Conservation (phyloP, 2,113 vertebrate species). For the Bubo scandiacus region DNA sequence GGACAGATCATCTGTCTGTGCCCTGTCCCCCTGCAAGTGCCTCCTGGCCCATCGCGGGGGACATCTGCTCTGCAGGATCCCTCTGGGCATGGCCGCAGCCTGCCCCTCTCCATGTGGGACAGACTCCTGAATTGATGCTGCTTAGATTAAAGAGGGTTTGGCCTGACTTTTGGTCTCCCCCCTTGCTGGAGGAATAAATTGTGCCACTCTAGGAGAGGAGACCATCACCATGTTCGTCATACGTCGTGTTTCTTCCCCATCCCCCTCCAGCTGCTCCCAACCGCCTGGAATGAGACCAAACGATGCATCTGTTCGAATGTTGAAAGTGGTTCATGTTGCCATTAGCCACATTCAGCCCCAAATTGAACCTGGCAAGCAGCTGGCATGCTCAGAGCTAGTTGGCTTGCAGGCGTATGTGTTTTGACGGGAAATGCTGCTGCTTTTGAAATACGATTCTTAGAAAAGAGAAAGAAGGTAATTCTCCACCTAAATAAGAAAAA, state of each 20-base stretch:
- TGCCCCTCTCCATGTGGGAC: background rate
- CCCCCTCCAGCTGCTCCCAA: background rate
- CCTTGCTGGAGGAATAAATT: background rate
- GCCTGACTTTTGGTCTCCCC: background rate
- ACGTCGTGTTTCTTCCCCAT: background rate
- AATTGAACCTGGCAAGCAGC: conserved; percentile 48
- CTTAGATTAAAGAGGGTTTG: background rate
- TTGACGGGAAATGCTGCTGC: background rate
- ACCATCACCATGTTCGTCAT: background rate
- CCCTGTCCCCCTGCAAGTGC: background rate
- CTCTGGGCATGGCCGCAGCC: background rate
- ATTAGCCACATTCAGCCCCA: background rate
- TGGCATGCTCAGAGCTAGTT: background rate
- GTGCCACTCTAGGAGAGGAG: background rate
- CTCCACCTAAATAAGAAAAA: background rate
- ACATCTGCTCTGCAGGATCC: background rate
- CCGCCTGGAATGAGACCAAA: background rate
- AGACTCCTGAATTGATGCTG: background rate
- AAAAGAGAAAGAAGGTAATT: background rate
- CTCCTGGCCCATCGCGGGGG: background rate
- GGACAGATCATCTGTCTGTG: background rate
- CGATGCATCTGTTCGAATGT: background rate
- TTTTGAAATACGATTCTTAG: background rate
- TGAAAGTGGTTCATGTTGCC: background rate
- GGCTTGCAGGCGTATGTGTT: background rate